Evolutionary conservation across 2,888 invertebrate genomes (phyloP).

Genomic region (Eupithecia centaureata): DNA sequence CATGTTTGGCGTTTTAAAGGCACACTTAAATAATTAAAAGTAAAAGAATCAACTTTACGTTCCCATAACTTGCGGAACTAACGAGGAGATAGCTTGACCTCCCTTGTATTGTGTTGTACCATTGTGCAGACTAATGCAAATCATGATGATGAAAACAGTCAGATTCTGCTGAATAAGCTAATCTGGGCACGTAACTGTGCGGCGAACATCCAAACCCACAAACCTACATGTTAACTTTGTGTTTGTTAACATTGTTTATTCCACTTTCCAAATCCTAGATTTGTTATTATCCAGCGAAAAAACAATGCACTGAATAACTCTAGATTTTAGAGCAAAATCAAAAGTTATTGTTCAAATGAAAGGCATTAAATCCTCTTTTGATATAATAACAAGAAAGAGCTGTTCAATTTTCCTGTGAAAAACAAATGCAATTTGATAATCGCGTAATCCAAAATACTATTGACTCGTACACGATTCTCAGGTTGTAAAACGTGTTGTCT

Average conservation of each 20-base stretch:
- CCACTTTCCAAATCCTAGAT: slow-evolving; percentile 5
- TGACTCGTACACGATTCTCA: background rate
- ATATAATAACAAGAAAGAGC: background rate
- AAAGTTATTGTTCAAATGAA: background rate
- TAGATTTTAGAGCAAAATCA: background rate
- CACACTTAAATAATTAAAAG: background rate
- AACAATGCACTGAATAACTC: background rate
- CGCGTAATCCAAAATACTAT: background rate
- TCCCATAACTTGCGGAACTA: background rate
- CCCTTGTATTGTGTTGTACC: background rate
- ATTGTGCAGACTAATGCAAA: background rate
- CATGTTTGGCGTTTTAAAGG: too few species aligned
- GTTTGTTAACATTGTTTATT: background rate
- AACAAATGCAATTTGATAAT: background rate
- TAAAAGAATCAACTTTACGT: background rate
- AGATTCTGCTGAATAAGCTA: slow-evolving; percentile 30
- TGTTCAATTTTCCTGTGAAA: background rate
- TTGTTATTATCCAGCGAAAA: background rate
- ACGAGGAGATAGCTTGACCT: background rate
- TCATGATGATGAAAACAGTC: slow-evolving; percentile 22
- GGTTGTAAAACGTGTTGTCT: slow-evolving; percentile 3
- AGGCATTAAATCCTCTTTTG: background rate
- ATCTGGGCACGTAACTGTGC: slow-evolving; percentile 29
- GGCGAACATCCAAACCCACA: slow-evolving; percentile 23
- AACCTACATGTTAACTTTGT: slow-evolving; percentile 14